A percentile compares a stretch with the other conserved stretches of the same genome.
These are phyloP conservation scores for Brachyptera risi DNA, from an alignment of 2,888 invertebrate species.

Conservation along the genomic window DNA sequence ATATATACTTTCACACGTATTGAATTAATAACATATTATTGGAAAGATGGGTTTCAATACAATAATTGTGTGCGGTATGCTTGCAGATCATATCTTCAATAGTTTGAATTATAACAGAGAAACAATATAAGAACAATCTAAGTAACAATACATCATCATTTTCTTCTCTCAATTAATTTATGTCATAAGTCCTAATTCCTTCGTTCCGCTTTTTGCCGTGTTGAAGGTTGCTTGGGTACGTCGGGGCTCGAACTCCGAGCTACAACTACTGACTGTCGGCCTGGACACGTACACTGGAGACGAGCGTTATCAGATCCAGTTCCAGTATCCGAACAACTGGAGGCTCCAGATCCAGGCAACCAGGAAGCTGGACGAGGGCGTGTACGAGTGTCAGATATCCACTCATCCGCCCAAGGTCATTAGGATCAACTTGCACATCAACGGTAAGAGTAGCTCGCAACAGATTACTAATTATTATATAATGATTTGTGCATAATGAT, in stretches of 20 bases:
- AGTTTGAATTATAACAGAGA: neutral
- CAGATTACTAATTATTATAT: no score
- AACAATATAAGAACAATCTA: neutral
- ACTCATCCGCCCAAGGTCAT: slow-evolving; percentile 53
- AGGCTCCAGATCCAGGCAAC: slow-evolving; percentile 51
- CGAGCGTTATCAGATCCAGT: slow-evolving; percentile 44
- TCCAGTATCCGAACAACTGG: slow-evolving; percentile 56
- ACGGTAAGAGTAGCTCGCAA: slow-evolving; percentile 49
- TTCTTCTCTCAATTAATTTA: no score
- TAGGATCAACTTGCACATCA: slow-evolving; percentile 49
- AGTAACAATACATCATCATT: no score
- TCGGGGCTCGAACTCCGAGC: slow-evolving; percentile 40
- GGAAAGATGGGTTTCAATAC: no score
- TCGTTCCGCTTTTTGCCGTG: neutral
- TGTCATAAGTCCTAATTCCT: no score
- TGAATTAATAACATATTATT: no score
- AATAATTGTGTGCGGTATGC: no score
- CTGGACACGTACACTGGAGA: slow-evolving; percentile 60
- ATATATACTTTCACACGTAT: no score
- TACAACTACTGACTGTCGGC: slow-evolving; percentile 63
- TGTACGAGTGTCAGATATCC: slow-evolving; percentile 53
- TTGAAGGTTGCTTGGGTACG: slow-evolving; percentile 66
- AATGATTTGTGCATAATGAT: no score
- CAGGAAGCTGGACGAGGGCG: slow-evolving; percentile 51
- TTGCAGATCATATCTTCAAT: neutral